Evolutionary conservation across 2,797 vertebrate genomes (phyloP).

Genomic region (Perodicticus potto): DNA sequence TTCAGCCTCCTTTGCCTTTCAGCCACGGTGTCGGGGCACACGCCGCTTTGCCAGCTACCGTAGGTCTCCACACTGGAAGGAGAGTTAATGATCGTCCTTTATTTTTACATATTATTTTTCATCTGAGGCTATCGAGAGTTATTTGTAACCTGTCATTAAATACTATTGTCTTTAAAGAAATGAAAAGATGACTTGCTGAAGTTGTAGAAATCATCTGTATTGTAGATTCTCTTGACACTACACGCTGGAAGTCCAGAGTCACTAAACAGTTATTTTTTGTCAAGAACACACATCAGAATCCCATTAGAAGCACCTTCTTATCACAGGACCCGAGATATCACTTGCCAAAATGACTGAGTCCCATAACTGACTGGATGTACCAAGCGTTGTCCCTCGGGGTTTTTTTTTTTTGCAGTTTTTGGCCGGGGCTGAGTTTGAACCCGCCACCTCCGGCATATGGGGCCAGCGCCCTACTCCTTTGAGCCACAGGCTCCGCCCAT

Average conservation of each 20-base stretch:
- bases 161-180: constrained; percentile 36
- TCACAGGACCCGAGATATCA: neutral
- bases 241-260: neutral
- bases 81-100: constrained; percentile 16
- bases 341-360: neutral
- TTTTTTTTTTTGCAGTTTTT: neutral
- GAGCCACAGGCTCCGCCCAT: neutral
- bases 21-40: neutral
- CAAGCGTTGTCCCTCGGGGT: neutral
- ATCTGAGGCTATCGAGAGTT: constrained; percentile 41
- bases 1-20: neutral
- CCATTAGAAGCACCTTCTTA: neutral
- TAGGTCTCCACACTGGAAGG: neutral
- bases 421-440: neutral
- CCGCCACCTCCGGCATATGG: neutral
- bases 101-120: constrained; percentile 29
- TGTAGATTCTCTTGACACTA: neutral
- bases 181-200: constrained; percentile 24
- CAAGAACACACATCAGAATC: neutral
- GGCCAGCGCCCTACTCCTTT: too few relatives aligned
- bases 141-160: neutral
- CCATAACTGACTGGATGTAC: neutral
- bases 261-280: neutral
- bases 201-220: neutral
- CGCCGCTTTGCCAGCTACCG: neutral